Evolutionary conservation across 2,888 invertebrate species (phyloP).

Genomic region (Melangyna quadrimaculata): DNA sequence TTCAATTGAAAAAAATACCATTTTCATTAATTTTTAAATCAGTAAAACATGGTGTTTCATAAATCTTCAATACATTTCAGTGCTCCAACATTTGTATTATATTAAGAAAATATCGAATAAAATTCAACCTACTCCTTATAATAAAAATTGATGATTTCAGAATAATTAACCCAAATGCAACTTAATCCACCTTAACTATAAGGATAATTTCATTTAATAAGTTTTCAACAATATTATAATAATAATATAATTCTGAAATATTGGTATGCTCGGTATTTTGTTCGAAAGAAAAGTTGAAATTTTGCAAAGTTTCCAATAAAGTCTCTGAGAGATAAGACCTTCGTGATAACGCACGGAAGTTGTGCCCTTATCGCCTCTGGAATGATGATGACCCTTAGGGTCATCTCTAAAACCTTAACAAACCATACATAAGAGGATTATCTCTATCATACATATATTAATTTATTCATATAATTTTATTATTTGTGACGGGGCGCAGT

Average conservation of each 20-base stretch:
- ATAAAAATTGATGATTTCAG: not conserved
- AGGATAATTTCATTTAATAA: slow-evolving; percentile 28
- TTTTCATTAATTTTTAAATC: too few relatives aligned
- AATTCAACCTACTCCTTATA: not conserved
- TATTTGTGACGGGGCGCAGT: slow-evolving; percentile 15
- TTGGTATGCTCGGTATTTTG: slow-evolving; percentile 3
- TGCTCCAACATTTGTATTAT: too few relatives aligned
- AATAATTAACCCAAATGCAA: not conserved
- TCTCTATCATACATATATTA: too few relatives aligned
- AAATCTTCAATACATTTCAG: too few relatives aligned
- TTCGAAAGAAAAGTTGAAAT: slow-evolving; percentile 43
- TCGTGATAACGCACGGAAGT: slow-evolving; percentile 71
- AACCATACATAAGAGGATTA: slow-evolving; percentile 34
- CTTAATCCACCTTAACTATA: not conserved
- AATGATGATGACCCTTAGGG: slow-evolving; percentile 63
- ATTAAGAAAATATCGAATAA: too few relatives aligned
- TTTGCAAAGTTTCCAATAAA: slow-evolving; percentile 64
- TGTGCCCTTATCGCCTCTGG: slow-evolving; percentile 76
- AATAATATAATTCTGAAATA: slow-evolving; percentile 6
- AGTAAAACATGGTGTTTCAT: too few relatives aligned
- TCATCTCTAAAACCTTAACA: slow-evolving; percentile 53
- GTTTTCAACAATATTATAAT: slow-evolving; percentile 15
- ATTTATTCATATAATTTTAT: slow-evolving; percentile 30
- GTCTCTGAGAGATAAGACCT: slow-evolving; percentile 39
- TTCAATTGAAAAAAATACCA: too few relatives aligned